Evolutionary conservation across 2,113 vertebrate species (phyloP).

Genomic region (Dermatemys mawii): DNA sequence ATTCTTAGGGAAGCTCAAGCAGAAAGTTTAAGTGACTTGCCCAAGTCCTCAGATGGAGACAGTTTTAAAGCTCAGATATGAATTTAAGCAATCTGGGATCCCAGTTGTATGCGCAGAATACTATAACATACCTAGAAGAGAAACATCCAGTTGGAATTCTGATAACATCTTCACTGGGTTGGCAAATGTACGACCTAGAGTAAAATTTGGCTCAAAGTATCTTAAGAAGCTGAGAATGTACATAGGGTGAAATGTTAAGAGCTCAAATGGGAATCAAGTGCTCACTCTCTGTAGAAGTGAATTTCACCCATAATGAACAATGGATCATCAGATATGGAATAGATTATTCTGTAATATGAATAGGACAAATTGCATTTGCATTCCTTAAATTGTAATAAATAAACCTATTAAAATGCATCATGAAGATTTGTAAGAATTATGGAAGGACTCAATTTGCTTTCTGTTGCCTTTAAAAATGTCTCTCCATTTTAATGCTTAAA

Average conservation of each 20-base stretch:
- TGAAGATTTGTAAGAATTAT: neutral
- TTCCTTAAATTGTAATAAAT: neutral
- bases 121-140: neutral
- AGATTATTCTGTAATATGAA: neutral
- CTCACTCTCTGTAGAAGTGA: neutral
- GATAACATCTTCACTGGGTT: neutral
- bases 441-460: neutral
- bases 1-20: neutral
- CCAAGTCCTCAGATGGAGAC: neutral
- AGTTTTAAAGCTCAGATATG: neutral
- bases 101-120: neutral
- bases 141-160: neutral
- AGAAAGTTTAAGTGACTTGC: neutral
- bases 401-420: neutral
- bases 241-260: neutral
- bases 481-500: constrained; percentile 25
- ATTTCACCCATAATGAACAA: neutral
- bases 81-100: neutral
- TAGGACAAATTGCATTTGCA: neutral
- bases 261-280: neutral
- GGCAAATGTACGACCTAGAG: neutral
- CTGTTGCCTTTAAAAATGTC: constrained; percentile 24
- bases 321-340: neutral
- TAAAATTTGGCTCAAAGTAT: neutral
- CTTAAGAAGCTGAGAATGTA: neutral